Evolutionary conservation across 2,113 vertebrate species (phyloP), one percentile per base, ranked within the genome.

Genomic region (Solea senegalensis): DNA sequence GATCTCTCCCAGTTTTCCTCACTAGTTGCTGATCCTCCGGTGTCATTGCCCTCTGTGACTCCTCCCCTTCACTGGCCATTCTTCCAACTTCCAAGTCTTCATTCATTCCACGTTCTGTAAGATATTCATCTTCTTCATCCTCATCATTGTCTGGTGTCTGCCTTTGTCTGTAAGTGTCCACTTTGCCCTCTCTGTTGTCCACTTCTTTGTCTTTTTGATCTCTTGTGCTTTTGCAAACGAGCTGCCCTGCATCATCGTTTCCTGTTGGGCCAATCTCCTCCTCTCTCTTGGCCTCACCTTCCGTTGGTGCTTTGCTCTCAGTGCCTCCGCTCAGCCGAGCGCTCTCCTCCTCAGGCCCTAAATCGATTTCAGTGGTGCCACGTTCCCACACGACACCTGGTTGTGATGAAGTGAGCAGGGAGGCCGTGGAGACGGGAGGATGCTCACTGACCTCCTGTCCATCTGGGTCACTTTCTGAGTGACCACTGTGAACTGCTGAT

Each of bases 311-410:
- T 70, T 68, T n/a, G 12, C 13, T 44, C n/a, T 72, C 67, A 5
- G 27, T 27, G 39, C 9, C 48, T 62, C 43, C 53, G 49, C 39
- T 50, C 16, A 44, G 43, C 44, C 65, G 64, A 21, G 27, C n/a
- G 16, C 4, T 34, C 8, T 72, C 74, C 26, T 68, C 63, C 3
- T 64, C 65, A 1, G 53, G 15, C 8, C 5, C 13, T 4, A 71
- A 59, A 9, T 74, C 15, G 0, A 54, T 46, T 1, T 85, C 55
- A 50, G 67, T 49, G 21, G 57, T 51, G 59, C 61, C 57, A 50
- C 8, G 28, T 4, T 82, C 78, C 84, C 80, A 76, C 14, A 60
- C 16, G 50, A 88, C 78, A 14, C 45, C 8, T 2, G 69, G 1
- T 1, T 0, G 40, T 41, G 75, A 58, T 52, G 41, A 57, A 52